phyloP scores from a whole-genome alignment of 2,113 vertebrate species.

The Tursiops truncatus region DNA sequence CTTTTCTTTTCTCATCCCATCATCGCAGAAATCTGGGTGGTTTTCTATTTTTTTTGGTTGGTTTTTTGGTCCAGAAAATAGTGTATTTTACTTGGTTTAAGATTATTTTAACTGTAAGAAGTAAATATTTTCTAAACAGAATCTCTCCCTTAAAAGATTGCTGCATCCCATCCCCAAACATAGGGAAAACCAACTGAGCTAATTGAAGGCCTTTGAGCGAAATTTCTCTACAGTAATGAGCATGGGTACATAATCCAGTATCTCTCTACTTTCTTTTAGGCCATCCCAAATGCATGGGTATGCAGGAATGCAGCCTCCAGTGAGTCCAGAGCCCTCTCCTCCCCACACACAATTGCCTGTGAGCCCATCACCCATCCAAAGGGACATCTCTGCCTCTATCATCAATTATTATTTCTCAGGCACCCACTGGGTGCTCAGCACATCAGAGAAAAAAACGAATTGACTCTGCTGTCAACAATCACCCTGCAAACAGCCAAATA shows the following conservation, averaged over 20 bases:
- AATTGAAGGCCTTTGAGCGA: neutral
- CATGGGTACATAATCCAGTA: neutral
- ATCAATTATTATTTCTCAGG: conserved; percentile 63
- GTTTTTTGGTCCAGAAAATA: neutral
- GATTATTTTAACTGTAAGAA: neutral
- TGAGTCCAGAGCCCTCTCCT: neutral
- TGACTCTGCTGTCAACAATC: conserved; percentile 71
- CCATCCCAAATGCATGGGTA: neutral
- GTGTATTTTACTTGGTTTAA: conserved; percentile 39
- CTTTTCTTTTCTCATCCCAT: neutral
- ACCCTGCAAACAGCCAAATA: conserved; percentile 55
- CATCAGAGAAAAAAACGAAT: conserved; percentile 51
- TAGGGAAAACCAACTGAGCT: neutral
- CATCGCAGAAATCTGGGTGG: neutral
- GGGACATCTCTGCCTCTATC: neutral
- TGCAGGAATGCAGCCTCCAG: neutral
- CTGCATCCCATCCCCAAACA: neutral
- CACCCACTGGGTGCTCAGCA: conserved; percentile 41
- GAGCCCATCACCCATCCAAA: neutral
- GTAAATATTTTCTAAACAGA: neutral
- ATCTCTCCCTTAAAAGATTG: neutral
- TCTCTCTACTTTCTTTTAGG: neutral
- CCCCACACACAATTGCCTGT: neutral
- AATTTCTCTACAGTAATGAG: neutral
- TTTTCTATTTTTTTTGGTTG: neutral